These are phyloP conservation scores for Hippocampus kuda DNA, from an alignment of 2,797 vertebrate genomes.

Conservation along the genomic window DNA sequence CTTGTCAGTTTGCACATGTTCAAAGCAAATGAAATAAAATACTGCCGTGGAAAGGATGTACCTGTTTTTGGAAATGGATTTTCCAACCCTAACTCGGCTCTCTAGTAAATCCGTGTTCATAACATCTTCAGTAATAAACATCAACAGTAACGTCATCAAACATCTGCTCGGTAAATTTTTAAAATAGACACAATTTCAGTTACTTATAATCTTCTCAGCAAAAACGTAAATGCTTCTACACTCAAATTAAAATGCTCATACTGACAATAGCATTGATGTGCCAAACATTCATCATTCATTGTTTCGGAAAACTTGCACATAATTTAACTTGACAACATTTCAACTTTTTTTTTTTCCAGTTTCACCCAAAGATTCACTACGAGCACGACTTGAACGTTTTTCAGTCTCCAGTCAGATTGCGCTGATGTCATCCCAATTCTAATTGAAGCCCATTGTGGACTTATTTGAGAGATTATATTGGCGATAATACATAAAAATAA, in stretches of 20 bases:
- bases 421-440: background rate
- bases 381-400: background rate
- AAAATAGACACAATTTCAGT: background rate
- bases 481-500: background rate
- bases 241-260: background rate
- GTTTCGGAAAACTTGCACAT: background rate
- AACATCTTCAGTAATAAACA: background rate
- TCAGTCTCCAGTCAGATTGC: background rate
- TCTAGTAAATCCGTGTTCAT: background rate
- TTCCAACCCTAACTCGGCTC: background rate
- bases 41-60: constrained; percentile 7
- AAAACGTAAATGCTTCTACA: background rate
- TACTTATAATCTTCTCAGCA: background rate
- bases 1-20: constrained; percentile 24
- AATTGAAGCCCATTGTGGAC: background rate
- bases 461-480: background rate
- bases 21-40: constrained; percentile 28
- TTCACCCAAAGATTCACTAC: background rate
- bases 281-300: background rate
- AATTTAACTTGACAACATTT: background rate
- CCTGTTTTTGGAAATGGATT: background rate
- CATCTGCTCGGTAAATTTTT: background rate
- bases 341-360: background rate
- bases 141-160: background rate
- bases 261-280: background rate